Evolutionary conservation across 2,113 vertebrate genomes (phyloP).

Genomic region (Heterochromis multidens): DNA sequence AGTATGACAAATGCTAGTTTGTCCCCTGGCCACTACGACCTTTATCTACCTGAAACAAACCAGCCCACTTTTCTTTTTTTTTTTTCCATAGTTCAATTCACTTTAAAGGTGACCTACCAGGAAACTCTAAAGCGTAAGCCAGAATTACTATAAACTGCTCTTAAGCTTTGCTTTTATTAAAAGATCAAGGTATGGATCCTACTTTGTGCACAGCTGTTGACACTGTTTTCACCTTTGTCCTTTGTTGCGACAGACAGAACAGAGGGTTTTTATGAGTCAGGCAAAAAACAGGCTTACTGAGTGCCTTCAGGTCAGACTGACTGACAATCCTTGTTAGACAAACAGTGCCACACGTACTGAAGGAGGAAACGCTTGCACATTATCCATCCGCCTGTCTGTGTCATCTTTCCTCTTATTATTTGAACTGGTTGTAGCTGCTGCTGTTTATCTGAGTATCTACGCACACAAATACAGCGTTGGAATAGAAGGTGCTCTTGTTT

Average conservation of each 20-base stretch:
- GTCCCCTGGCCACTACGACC: background rate
- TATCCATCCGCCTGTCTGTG: background rate
- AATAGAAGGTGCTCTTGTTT: background rate
- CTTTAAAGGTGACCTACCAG: background rate
- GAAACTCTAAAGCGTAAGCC: background rate
- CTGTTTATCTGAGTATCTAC: background rate
- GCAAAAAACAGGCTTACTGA: slow-evolving; percentile 1
- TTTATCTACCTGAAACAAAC: background rate
- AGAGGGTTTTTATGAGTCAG: slow-evolving; percentile 6
- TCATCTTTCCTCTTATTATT: background rate
- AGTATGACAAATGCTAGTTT: background rate
- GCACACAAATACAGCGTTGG: background rate
- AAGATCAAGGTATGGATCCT: background rate
- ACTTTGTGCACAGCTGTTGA: background rate
- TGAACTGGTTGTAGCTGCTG: background rate
- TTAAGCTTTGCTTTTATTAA: background rate
- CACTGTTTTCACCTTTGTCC: background rate
- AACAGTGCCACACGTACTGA: slow-evolving; percentile 34
- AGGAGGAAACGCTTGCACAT: background rate
- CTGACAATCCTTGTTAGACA: slow-evolving; percentile 28
- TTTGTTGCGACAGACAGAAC: background rate
- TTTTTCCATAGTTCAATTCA: background rate
- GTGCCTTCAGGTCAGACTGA: background rate
- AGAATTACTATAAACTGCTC: background rate
- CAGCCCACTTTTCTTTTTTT: background rate